Evolutionary conservation across 2,113 vertebrate genomes (phyloP).

Genomic region (Prunella himalayana): DNA sequence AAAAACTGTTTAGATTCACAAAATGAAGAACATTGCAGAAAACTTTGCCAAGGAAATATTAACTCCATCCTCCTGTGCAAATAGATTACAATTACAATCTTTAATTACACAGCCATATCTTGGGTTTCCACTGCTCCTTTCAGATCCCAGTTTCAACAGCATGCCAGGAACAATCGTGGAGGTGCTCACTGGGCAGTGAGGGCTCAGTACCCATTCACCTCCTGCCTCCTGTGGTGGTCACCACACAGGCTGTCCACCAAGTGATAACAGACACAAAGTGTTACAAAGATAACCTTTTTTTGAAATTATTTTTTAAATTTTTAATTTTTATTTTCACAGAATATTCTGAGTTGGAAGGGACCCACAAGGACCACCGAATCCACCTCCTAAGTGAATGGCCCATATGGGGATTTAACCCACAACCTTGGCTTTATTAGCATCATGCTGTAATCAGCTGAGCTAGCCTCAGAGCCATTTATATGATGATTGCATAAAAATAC

Average conservation of each 20-base stretch:
- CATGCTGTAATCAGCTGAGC: not conserved
- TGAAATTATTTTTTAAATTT: not conserved
- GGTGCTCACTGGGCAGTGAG: not conserved
- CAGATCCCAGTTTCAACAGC: not conserved
- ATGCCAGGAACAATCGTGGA: not conserved
- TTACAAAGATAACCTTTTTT: not conserved
- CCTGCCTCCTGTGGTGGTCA: accelerated
- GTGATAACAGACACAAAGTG: not conserved
- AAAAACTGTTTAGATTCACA: not conserved
- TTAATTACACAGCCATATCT: not conserved
- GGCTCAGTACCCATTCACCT: not conserved
- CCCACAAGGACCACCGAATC: not conserved
- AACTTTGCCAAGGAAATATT: not conserved
- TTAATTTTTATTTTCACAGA: not conserved
- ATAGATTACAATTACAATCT: not conserved
- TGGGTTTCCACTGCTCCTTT: not conserved
- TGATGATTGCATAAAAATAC: not conserved
- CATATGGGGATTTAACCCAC: not conserved
- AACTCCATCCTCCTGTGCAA: not conserved
- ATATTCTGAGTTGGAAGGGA: not conserved
- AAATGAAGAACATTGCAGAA: not conserved
- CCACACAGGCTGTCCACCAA: not conserved
- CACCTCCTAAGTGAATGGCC: not conserved
- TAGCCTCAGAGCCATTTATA: not conserved
- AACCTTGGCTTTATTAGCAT: not conserved